A percentile compares a stretch with the other conserved stretches of the same genome.
Conservation (phyloP, 2,888 invertebrate genomes). For the Phengaris arion region DNA sequence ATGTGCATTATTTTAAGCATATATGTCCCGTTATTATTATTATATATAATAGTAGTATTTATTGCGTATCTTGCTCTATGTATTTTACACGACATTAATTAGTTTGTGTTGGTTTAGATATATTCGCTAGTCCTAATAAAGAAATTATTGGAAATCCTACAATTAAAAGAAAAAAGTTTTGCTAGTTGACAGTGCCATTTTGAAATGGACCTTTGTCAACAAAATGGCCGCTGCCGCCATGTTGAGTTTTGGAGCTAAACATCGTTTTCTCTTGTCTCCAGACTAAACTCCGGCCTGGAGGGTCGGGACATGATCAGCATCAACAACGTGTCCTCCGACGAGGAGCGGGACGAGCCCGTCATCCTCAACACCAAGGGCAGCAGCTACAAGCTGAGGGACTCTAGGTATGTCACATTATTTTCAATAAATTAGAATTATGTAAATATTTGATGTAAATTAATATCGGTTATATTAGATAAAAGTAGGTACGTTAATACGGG, state of each 20-base stretch:
- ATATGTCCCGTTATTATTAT: neutral
- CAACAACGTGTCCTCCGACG: slow-evolving; percentile 70
- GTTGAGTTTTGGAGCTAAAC: slow-evolving; percentile 2
- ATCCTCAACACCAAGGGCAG: slow-evolving; percentile 78
- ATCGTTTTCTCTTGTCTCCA: slow-evolving; percentile 42
- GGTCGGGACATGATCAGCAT: slow-evolving; percentile 78
- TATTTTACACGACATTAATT: neutral
- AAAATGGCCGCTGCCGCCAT: neutral
- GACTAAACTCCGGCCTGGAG: slow-evolving; percentile 71
- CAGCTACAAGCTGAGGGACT: slow-evolving; percentile 86
- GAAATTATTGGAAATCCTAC: neutral
- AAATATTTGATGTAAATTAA: too few relatives aligned
- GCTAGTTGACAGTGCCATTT: neutral
- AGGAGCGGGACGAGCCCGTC: slow-evolving; percentile 66
- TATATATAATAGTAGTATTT: neutral
- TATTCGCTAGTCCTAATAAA: neutral
- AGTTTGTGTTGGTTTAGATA: neutral
- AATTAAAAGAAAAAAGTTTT: neutral
- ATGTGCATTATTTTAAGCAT: neutral
- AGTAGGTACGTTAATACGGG: too few relatives aligned
- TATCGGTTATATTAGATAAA: too few relatives aligned
- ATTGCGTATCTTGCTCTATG: neutral
- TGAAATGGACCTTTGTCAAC: neutral
- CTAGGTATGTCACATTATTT: slow-evolving; percentile 74
- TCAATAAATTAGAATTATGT: neutral